Conservation (phyloP, 2,888 invertebrate genomes). For the Acanthopleura granulata region DNA sequence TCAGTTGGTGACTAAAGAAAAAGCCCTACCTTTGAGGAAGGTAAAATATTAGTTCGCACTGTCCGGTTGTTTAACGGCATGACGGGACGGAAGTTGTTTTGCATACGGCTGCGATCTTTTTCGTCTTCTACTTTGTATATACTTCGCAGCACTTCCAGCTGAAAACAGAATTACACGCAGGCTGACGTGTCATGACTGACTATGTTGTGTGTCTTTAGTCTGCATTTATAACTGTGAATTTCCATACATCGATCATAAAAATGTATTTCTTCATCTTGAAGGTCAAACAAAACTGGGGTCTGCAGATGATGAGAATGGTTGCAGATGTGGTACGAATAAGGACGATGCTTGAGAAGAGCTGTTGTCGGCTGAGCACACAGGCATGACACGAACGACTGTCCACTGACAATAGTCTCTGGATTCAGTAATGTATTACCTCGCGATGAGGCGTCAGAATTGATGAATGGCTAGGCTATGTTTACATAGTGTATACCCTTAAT, state of each 20-base stretch:
- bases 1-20: background rate
- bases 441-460: background rate
- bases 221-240: too few relatives aligned
- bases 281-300: too few relatives aligned
- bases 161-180: background rate
- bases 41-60: constrained; percentile 14
- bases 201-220: too few relatives aligned
- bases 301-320: background rate
- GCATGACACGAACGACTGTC: background rate
- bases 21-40: background rate
- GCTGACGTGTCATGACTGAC: too few relatives aligned
- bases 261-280: too few relatives aligned
- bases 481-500: background rate
- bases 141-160: background rate
- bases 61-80: constrained; percentile 17
- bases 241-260: too few relatives aligned
- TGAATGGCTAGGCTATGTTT: background rate
- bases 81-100: constrained; percentile 13
- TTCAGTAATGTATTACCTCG: background rate
- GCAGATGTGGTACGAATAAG: background rate
- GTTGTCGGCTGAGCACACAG: background rate
- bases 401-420: background rate
- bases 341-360: too few relatives aligned
- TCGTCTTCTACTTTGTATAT: constrained; percentile 17
- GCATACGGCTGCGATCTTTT: constrained; percentile 10